Evolutionary conservation across 2,113 vertebrate genomes (phyloP), one percentile per base, ranked within the genome.

Genomic region (Ptilorrhoa leucosticta): DNA sequence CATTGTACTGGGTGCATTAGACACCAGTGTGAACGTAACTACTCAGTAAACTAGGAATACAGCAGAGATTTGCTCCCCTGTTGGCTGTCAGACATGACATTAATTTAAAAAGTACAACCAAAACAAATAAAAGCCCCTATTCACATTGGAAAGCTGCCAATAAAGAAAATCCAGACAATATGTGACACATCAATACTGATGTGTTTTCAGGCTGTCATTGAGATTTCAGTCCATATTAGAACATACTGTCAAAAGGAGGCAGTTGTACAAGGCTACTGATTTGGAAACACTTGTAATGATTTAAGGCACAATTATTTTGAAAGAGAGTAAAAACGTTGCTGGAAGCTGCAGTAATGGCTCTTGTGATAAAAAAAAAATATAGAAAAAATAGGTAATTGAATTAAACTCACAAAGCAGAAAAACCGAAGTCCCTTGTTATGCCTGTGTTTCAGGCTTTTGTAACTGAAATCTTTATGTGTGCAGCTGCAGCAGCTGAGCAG

Each of bases 241-340:
- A 63, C 60, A 86, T 13, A 66, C 40, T 93, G 95, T 86, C 90
- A 88, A 88, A 93, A 95, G 22, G 31, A 96, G 58, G 83, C 47
- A 73, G 51, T 71, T 58, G 50, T n/a, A 90, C 60, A 93, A 93
- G 69, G 64, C 71, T 78, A 95, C 79, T 37, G 68, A 88, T 89
- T 89, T 90, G 79, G 51, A 96, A 94, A 95, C 75, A 88, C 56
- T 96, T 83, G 42, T 33, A 94, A 77, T 68, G 93, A 93, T 96
- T 93, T 94, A 83, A 86, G n/a, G 60, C 47, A 83, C 70, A 80
- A 91, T 95, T 93, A 90, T 63, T 90, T 77, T 73, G 35, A 94
- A 91, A 94, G 87, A 85, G 27, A 80, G 24, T 51, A 80, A 88
- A 95, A 93, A 83, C 33, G 40, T 63, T 70, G 50, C 84, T 90